Evolutionary conservation across 1,140 invertebrate genomes (phyloP).

Genomic region (Conus betulinus): DNA sequence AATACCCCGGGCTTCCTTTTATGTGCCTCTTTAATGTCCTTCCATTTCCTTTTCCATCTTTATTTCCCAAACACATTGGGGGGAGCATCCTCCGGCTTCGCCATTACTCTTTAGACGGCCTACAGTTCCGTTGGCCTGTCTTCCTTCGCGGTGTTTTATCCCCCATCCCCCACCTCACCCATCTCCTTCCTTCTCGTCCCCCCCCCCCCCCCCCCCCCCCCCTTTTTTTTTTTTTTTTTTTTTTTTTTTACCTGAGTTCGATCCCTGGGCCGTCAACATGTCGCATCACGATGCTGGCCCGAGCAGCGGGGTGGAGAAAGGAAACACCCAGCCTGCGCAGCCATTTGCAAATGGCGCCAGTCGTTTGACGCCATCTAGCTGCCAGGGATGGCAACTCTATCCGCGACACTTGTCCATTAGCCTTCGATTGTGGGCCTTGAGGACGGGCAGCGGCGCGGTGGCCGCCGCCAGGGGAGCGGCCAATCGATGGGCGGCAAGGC

Average conservation of each 20-base stretch:
- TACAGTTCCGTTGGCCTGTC: too few relatives aligned
- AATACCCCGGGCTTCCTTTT: too few relatives aligned
- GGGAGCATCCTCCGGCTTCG: too few relatives aligned
- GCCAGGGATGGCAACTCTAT: constrained; percentile 32
- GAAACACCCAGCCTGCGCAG: neutral
- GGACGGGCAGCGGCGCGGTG: neutral
- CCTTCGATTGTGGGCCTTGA: constrained; percentile 25
- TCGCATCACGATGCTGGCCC: neutral
- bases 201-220: neutral
- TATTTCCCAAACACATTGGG: too few relatives aligned
- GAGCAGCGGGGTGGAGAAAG: neutral
- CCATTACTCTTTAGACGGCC: too few relatives aligned
- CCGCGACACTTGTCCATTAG: constrained; percentile 37
- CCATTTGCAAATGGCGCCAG: constrained; percentile 26
- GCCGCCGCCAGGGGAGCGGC: neutral
- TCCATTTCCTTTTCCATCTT: too few relatives aligned
- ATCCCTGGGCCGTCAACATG: neutral
- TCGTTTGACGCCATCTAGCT: constrained; percentile 26
- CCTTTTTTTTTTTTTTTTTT: too few relatives aligned
- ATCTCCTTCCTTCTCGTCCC: neutral
- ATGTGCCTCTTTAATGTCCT: too few relatives aligned
- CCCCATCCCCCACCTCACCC: neutral
- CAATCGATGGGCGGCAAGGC: constrained; percentile 16
- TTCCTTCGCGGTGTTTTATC: too few relatives aligned
- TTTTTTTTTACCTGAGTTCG: neutral